These are phyloP conservation scores for Bos javanicus DNA, from an alignment of 2,113 vertebrate species.

Conservation along the genomic window DNA sequence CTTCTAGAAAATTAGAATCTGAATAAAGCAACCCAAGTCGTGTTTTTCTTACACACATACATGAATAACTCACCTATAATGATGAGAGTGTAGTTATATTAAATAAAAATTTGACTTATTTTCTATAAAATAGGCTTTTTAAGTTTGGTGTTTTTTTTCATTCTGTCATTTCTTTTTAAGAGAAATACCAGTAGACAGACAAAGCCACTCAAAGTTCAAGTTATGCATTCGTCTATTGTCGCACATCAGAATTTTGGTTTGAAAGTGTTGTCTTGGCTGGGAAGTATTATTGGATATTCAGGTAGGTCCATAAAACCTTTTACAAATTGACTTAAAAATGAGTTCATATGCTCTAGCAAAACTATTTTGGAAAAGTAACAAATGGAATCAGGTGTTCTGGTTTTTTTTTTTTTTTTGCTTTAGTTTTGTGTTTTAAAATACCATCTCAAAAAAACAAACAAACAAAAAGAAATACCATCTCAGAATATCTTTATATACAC, in stretches of 20 bases:
- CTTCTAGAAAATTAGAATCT: neutral
- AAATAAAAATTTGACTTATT: neutral
- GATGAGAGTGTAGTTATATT: neutral
- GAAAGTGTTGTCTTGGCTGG: conserved; percentile 93
- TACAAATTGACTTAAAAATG: neutral
- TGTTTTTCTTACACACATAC: neutral
- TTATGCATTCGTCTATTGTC: conserved; percentile 98
- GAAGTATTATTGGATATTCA: conserved; percentile 94
- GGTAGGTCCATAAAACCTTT: conserved; percentile 80
- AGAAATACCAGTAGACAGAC: conserved; percentile 97
- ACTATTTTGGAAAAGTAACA: neutral
- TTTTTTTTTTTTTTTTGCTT: neutral
- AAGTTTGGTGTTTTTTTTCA: conserved; percentile 53
- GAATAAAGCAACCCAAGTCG: neutral
- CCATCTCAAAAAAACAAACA: neutral
- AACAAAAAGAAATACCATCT: neutral
- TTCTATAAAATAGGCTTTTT: conserved; percentile 25
- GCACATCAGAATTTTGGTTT: conserved; percentile 98
- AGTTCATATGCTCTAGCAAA: neutral
- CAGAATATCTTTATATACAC: neutral
- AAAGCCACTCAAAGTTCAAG: conserved; percentile 95
- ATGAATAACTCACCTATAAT: neutral
- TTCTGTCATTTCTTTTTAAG: conserved; percentile 80
- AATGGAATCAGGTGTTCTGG: neutral
- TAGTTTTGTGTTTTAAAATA: conserved; percentile 40